Evolutionary conservation across 2,888 invertebrate genomes (phyloP).

Genomic region (Thalpophila matura): DNA sequence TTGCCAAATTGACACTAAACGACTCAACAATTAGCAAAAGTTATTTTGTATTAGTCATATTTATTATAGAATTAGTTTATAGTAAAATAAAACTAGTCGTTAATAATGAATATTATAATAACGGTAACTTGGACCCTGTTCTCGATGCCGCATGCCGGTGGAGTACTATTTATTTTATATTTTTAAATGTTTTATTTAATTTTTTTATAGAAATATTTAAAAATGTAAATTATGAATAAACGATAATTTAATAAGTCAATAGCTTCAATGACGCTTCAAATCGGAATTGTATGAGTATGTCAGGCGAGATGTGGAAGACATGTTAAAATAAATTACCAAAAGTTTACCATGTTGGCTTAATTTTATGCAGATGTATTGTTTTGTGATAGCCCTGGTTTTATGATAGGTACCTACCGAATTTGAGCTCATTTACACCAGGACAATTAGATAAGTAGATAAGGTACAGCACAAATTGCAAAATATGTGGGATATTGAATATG

Average conservation of each 20-base stretch:
- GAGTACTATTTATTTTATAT: no score
- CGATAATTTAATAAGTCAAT: slow-evolving; percentile 62
- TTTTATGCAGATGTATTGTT: slow-evolving; percentile 29
- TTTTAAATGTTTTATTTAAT: no score
- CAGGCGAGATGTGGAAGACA: slow-evolving; percentile 18
- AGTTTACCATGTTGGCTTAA: slow-evolving; percentile 24
- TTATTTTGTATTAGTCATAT: slow-evolving; percentile 75
- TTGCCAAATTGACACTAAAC: slow-evolving; percentile 83
- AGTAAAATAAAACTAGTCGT: slow-evolving; percentile 77
- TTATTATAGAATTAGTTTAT: slow-evolving; percentile 74
- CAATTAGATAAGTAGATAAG: slow-evolving; percentile 15
- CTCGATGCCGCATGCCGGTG: no score
- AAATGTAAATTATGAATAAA: no score
- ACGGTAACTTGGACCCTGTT: no score
- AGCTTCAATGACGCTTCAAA: slow-evolving; percentile 78
- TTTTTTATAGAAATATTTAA: no score
- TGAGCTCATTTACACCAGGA: slow-evolving; percentile 34
- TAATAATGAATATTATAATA: slow-evolving; percentile 68
- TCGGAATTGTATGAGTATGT: slow-evolving; percentile 59
- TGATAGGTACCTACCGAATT: slow-evolving; percentile 40
- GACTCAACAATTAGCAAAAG: slow-evolving; percentile 76
- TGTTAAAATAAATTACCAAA: slow-evolving; percentile 20
- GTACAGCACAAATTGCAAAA: slow-evolving; percentile 44
- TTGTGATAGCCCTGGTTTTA: slow-evolving; percentile 21
- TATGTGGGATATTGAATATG: slow-evolving; percentile 23